Conservation (phyloP, 37 sponge, comb jelly and placozoan genomes). For the Geodia barretti region DNA sequence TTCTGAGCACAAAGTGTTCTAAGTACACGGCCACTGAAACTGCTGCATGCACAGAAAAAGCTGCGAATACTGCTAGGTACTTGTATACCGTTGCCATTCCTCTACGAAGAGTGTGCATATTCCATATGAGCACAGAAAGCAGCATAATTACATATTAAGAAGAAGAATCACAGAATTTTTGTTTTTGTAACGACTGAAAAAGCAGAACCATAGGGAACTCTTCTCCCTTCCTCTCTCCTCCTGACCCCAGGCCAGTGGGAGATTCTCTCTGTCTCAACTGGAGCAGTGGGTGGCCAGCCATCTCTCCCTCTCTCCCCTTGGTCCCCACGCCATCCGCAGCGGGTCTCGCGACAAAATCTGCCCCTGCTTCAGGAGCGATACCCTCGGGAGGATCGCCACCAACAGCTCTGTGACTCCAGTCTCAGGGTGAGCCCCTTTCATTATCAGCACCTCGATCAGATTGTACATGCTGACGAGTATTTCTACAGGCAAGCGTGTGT, state of each 20-base stretch:
- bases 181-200: no score
- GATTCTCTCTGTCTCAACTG: slow-evolving; percentile 35
- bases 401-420: slow-evolving; percentile 20
- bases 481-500: slow-evolving; percentile 21
- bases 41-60: no score
- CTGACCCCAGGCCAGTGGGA: slow-evolving; percentile 26
- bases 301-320: slow-evolving; percentile 42
- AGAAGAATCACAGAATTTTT: no score
- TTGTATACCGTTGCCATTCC: no score
- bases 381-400: slow-evolving; percentile 42
- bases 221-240: slow-evolving; percentile 4
- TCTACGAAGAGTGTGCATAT: no score
- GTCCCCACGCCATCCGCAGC: slow-evolving; percentile 39
- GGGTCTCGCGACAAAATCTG: slow-evolving; percentile 49
- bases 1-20: no score
- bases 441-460: background rate
- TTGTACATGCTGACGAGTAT: background rate
- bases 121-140: no score
- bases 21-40: no score
- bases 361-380: slow-evolving; percentile 40
- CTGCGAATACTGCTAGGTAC: no score
- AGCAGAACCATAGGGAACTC: no score
- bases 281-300: slow-evolving; percentile 48
- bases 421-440: background rate
- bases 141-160: no score